Evolutionary conservation across 2,113 vertebrate species (phyloP).

Genomic region (Gallinago jamesoni): DNA sequence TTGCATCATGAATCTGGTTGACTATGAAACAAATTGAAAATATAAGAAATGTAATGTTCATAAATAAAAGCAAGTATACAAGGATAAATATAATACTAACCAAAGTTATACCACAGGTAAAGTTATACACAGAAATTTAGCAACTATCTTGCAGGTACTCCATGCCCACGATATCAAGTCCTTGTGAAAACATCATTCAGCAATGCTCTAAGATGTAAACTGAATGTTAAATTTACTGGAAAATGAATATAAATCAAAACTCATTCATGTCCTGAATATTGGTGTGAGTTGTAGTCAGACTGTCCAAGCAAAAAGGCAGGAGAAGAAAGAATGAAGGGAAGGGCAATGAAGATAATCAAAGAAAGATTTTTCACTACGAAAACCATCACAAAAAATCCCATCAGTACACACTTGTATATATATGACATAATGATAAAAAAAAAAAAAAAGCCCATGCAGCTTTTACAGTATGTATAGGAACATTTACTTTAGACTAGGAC

Average conservation of each 20-base stretch:
- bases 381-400: neutral
- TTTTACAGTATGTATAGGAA: neutral
- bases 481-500: neutral
- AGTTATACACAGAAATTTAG: neutral
- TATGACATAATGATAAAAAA: neutral
- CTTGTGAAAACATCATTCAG: neutral
- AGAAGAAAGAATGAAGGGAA: neutral
- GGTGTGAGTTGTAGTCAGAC: neutral
- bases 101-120: neutral
- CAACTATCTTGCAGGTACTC: neutral
- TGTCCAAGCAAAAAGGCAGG: neutral
- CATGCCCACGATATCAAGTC: neutral
- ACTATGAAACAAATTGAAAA: neutral
- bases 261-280: rapidly evolving
- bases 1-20: neutral
- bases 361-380: neutral
- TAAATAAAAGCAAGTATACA: neutral
- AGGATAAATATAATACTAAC: neutral
- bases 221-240: neutral
- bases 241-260: neutral
- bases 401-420: neutral
- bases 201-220: neutral
- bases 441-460: neutral
- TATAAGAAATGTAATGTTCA: neutral
- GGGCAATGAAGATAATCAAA: neutral